phyloP scores from a whole-genome alignment of 2,888 invertebrate species.

The Noctua comes region DNA sequence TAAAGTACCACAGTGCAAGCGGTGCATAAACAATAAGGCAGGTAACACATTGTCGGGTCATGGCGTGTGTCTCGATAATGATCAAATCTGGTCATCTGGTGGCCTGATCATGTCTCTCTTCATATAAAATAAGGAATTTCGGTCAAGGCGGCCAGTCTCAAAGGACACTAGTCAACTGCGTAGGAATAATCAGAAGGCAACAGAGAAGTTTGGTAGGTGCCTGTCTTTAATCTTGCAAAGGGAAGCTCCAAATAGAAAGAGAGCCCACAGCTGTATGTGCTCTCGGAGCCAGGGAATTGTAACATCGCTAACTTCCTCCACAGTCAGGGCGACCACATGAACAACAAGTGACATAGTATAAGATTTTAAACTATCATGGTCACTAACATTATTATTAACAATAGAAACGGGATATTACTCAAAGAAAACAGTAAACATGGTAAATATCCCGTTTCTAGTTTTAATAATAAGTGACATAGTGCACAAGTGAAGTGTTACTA shows the following conservation, averaged over 20 bases:
- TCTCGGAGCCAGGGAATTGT: neutral
- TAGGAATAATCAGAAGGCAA: neutral
- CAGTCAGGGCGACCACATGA: neutral
- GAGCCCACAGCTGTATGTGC: neutral
- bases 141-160: neutral
- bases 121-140: neutral
- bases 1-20: slow-evolving; percentile 41
- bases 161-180: neutral
- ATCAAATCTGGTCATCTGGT: too few relatives aligned
- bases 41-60: slow-evolving; percentile 4
- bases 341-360: too few relatives aligned
- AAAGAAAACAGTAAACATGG: too few relatives aligned
- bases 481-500: neutral
- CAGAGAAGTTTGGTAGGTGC: neutral
- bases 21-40: slow-evolving; percentile 36
- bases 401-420: too few relatives aligned
- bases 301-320: neutral
- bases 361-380: too few relatives aligned
- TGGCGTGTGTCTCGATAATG: neutral
- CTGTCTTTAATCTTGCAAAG: neutral
- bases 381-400: too few relatives aligned
- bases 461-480: too few relatives aligned
- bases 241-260: neutral
- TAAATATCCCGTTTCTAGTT: too few relatives aligned
- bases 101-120: too few relatives aligned